Base-by-base conservation (phyloP, 2,113 vertebrate species). In the Danionella cerebrum region DNA sequence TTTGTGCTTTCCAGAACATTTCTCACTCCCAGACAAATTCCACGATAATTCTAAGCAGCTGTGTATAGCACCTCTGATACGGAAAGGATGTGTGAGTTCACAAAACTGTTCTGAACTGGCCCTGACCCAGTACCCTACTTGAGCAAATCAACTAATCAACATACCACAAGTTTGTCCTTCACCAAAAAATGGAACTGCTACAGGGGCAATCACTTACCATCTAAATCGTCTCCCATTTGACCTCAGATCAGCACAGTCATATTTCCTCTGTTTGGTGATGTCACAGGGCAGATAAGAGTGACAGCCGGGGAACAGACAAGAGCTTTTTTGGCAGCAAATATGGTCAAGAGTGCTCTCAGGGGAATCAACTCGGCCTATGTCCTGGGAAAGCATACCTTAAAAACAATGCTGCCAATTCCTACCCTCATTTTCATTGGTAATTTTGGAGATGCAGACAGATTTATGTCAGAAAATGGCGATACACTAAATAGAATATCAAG, bases 1-100 rank as follows among this genome's bases (percentile, higher is more conserved):
- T 65, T 52, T 39, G 52, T 16, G 39, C 62, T 67, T 64, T 73
- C 72, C 70, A 71, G 63, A 73, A 69, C 70, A 71, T 51, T 33
- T 57, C 42, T 67, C 29, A 44, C 63, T 54, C 68, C 45, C 42
- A 58, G 73, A 73, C 75, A 71, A 71, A 77, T 75, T 73, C 78
- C 75, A 66, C 3, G 14, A 27, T 75, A 75, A 77, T 73, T 71
- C 44, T 50, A 67, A 73, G 67, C 70, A 75, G 67, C 73, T 75
- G 75, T 62, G 67, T 74, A 25, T 71, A 54, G 25, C 66, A 66
- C 67, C 14, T 60, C 59, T 68, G 44, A 45, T 58, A 66, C 55
- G 51, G 36, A 65, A 39, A 36, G 54, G 16, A 45, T 66, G 54
- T 33, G 19, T 66, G 54, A 70, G 25, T 55, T 66, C 29, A 70